Percentiles rank a stretch among this genome's conserved stretches.
Evolutionary conservation across 2,888 invertebrate genomes (phyloP).

Genomic region (Muscina levida): DNA sequence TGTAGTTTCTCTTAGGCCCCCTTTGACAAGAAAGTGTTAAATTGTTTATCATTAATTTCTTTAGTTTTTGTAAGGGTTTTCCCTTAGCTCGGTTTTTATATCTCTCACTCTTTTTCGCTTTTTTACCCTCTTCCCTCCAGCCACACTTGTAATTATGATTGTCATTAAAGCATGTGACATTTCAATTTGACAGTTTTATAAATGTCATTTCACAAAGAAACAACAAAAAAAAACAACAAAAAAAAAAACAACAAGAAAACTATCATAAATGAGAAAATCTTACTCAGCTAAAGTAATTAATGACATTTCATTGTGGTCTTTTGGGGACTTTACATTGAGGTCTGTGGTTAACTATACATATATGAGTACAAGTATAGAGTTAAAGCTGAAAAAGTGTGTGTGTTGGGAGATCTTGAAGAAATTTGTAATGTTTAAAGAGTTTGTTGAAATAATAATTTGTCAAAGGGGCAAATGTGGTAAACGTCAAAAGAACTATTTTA

Average conservation of each 20-base stretch:
- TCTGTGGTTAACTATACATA: conserved; percentile 36
- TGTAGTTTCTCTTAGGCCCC: background rate
- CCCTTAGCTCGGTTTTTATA: no score
- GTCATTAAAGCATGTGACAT: conserved; percentile 58
- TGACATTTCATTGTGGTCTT: conserved; percentile 37
- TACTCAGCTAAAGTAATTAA: conserved; percentile 39
- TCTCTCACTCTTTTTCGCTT: conserved; percentile 7
- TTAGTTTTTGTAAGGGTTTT: background rate
- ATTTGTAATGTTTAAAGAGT: conserved; percentile 41
- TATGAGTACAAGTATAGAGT: no score
- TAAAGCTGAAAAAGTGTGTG: conserved; percentile 13
- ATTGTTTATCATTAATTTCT: conserved; percentile 55
- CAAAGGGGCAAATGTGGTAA: no score
- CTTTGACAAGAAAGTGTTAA: conserved; percentile 42
- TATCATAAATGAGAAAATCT: no score
- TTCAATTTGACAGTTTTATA: conserved; percentile 54
- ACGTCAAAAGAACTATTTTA: no score
- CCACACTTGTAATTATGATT: conserved; percentile 42
- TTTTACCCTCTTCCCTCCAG: background rate
- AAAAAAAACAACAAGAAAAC: background rate
- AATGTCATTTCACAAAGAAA: conserved; percentile 17
- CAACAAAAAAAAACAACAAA: conserved; percentile 13
- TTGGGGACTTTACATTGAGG: background rate
- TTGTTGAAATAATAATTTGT: conserved; percentile 43
- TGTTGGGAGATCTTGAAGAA: conserved; percentile 3